phyloP scores from a whole-genome alignment of 2,888 invertebrate species.

The Pammene fasciana region DNA sequence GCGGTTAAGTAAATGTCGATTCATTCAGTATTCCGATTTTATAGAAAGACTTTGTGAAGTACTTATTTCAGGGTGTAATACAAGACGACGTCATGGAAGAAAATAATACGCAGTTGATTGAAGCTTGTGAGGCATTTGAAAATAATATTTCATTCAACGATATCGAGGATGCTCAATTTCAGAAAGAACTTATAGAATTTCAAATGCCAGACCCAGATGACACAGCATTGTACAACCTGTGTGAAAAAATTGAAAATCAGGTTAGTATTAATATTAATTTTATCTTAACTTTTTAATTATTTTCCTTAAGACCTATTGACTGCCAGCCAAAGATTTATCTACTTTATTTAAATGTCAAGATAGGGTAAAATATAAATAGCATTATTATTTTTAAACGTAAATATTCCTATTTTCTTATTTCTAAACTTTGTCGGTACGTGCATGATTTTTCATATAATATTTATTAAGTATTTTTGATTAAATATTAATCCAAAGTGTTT shows the following conservation, averaged over 20 bases:
- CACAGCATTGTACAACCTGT: constrained; percentile 14
- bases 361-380: no score
- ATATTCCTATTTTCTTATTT: no score
- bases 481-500: no score
- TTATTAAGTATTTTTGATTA: background rate
- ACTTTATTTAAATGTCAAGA: no score
- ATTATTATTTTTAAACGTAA: no score
- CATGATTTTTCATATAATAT: no score
- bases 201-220: background rate
- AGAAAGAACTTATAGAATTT: background rate
- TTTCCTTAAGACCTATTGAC: background rate
- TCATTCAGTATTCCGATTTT: background rate
- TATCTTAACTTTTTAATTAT: background rate
- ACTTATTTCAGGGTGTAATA: background rate
- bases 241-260: constrained; percentile 18
- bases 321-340: no score
- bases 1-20: background rate
- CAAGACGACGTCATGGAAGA: background rate
- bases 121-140: constrained; percentile 5
- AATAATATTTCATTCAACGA: constrained; percentile 4
- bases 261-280: background rate
- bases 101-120: background rate
- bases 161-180: background rate
- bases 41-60: background rate
- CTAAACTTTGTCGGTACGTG: no score